A percentile compares a stretch with the other conserved stretches of the same genome.
Conservation (phyloP, 2,888 invertebrate genomes). For the Barypeithes pellucidus region DNA sequence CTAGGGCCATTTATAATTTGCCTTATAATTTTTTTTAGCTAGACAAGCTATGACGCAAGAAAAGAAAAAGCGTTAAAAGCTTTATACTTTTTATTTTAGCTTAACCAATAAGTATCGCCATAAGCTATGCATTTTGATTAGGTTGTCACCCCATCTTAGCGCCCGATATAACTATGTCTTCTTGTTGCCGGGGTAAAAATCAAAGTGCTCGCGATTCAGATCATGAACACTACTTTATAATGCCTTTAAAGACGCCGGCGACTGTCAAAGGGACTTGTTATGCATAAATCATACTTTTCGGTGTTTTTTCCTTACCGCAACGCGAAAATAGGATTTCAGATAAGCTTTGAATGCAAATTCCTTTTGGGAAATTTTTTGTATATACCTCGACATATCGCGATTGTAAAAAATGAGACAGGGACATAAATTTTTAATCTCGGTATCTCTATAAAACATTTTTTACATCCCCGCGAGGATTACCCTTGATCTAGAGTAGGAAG, state of each 20-base stretch:
- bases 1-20: too few relatives aligned
- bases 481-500: slow-evolving; percentile 3
- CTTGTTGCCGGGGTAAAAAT: slow-evolving; percentile 70
- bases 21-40: too few relatives aligned
- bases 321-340: slow-evolving; percentile 60
- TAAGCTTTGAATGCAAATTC: slow-evolving; percentile 54
- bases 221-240: slow-evolving; percentile 67
- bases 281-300: slow-evolving; percentile 65
- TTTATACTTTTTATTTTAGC: slow-evolving; percentile 62
- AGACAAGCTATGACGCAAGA: slow-evolving; percentile 5
- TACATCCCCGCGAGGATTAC: background rate
- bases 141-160: slow-evolving; percentile 63
- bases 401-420: slow-evolving; percentile 38
- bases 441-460: slow-evolving; percentile 30
- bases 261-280: slow-evolving; percentile 65
- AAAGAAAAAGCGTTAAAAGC: slow-evolving; percentile 33
- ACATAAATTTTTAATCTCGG: slow-evolving; percentile 43
- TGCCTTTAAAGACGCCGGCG: slow-evolving; percentile 64
- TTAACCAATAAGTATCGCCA: slow-evolving; percentile 64
- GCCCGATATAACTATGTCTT: slow-evolving; percentile 68
- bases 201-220: slow-evolving; percentile 68
- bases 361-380: slow-evolving; percentile 50
- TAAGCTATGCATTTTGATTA: slow-evolving; percentile 71
- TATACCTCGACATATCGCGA: slow-evolving; percentile 41
- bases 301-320: slow-evolving; percentile 62